Evolutionary conservation across 2,113 vertebrate species (phyloP), one percentile per base, ranked within the genome.

Genomic region (Seriola aureovittata): DNA sequence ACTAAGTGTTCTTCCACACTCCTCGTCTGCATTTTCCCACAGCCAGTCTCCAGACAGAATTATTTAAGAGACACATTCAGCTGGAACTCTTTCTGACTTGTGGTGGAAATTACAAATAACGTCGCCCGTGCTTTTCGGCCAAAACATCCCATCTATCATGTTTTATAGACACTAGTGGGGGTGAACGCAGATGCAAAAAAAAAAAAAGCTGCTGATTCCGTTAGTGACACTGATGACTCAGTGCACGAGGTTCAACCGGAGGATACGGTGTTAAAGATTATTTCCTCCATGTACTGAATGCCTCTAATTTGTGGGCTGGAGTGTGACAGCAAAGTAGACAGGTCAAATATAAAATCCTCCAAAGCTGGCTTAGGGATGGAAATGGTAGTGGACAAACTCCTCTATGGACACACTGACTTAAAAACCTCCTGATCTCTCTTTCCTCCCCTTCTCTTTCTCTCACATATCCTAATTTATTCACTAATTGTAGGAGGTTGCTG

Each of bases 271-370:
- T 50, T 71, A 68, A 78, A 57, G 58, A 74, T 52, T 17, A 70
- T 75, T 78, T 75, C 29, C 70, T 75, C 42, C 58, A 52, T 50
- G 44, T 60, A 29, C 65, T 46, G 10, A 80, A 59, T 10, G 16
- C 17, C 38, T 82, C 25, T 60, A 52, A 85, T 80, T 71, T 87
- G 71, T 46, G 48, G 48, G 48, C 8, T 65, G 81, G 78, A 60
- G 80, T 67, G 64, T 82, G 60, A 71, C 55, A 63, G 71, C 19
- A 67, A 75, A 87, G 50, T 12, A 17, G 58, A 69, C 44, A 19
- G 54, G 60, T 71, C 13, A 67, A 44, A 71, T 73, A 81, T 55
- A 32, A 80, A 84, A 84, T 85, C 82, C 72, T 69, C 72, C 25
- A 78, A 78, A 85, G 70, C 75, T 65, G 79, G 64, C 67, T 88